Percentiles rank a stretch among this genome's conserved stretches.
These are phyloP conservation scores for Pterocles burchelli DNA, from an alignment of 2,113 vertebrate species.

Conservation along the genomic window DNA sequence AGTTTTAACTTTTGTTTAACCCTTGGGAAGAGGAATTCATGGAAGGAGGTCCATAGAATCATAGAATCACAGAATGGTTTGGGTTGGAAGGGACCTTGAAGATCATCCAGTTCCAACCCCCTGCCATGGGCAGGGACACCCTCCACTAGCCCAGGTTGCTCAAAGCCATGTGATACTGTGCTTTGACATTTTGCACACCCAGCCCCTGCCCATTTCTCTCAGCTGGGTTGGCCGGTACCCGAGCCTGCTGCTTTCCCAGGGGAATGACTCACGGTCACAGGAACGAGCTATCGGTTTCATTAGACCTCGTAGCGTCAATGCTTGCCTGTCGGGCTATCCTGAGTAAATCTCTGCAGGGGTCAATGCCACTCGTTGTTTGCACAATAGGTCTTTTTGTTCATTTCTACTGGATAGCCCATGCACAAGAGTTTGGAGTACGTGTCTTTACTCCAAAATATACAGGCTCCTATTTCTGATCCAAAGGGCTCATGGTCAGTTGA, in stretches of 20 bases:
- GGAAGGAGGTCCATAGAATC: not conserved
- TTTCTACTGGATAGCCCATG: not conserved
- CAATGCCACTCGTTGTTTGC: not conserved
- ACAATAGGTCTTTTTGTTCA: not conserved
- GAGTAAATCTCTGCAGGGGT: not conserved
- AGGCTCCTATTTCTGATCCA: not conserved
- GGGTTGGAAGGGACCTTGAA: too few species aligned
- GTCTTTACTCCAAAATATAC: not conserved
- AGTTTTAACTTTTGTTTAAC: not conserved
- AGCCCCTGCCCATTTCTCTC: not conserved
- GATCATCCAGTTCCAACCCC: too few species aligned
- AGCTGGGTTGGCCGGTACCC: fast-evolving
- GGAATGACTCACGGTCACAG: not conserved
- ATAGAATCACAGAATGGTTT: too few species aligned
- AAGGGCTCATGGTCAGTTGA: not conserved
- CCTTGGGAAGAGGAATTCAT: not conserved
- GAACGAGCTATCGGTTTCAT: not conserved
- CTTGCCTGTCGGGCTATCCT: not conserved
- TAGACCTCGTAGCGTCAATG: not conserved
- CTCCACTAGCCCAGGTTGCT: too few species aligned
- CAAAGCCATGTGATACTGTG: not conserved
- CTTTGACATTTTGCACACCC: not conserved
- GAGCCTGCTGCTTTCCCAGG: not conserved
- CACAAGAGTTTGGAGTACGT: not conserved
- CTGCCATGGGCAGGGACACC: too few species aligned